These are phyloP conservation scores for Leuciscus idus DNA, from an alignment of 2,113 vertebrate species.

Conservation along the genomic window DNA sequence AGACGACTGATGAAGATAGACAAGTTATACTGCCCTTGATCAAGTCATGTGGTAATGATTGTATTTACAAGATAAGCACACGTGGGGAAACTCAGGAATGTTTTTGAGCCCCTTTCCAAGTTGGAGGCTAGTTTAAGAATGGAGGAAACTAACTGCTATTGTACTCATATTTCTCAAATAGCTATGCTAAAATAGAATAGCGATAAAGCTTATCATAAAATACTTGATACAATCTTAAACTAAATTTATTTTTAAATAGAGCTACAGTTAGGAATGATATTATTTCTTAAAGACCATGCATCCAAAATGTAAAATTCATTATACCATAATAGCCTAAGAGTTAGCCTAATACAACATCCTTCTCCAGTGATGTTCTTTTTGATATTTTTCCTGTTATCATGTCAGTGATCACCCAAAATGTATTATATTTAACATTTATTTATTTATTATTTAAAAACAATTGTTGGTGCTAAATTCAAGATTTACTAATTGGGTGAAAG, in stretches of 20 bases:
- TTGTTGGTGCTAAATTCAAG: neutral
- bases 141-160: neutral
- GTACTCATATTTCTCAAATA: neutral
- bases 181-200: neutral
- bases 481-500: neutral
- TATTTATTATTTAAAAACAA: too few species aligned
- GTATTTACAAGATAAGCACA: neutral
- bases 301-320: neutral
- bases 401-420: neutral
- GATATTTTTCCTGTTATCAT: neutral
- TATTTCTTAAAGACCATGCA: neutral
- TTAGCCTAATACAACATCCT: neutral
- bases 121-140: neutral
- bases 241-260: neutral
- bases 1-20: slow-evolving; percentile 5
- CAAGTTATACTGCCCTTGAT: neutral
- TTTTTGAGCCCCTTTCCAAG: neutral
- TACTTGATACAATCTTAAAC: neutral
- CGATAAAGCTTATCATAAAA: neutral
- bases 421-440: neutral
- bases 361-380: too few species aligned
- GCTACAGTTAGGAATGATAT: neutral
- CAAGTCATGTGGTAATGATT: neutral
- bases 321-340: neutral
- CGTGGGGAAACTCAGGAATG: neutral